phyloP scores from a whole-genome alignment of 2,797 vertebrate species.

The Mus caroli region DNA sequence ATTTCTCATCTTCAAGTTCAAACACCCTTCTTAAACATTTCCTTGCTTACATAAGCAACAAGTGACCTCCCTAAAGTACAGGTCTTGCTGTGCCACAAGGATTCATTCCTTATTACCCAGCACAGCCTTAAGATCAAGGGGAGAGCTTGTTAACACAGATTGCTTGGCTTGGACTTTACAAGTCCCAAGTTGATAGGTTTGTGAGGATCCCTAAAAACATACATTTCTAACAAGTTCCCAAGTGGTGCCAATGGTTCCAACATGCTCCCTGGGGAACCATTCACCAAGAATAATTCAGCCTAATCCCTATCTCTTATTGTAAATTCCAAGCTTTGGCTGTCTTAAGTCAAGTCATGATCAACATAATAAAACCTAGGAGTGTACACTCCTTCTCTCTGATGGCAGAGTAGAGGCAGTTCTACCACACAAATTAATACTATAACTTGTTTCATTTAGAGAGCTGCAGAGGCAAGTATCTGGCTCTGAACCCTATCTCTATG shows the following conservation, averaged over 20 bases:
- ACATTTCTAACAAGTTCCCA: neutral
- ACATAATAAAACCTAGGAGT: neutral
- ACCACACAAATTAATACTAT: neutral
- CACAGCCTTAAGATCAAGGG: neutral
- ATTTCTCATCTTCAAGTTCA: neutral
- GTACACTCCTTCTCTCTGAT: neutral
- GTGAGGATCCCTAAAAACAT: neutral
- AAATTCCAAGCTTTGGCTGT: neutral
- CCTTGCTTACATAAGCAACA: neutral
- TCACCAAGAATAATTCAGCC: neutral
- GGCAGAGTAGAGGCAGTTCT: neutral
- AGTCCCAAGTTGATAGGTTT: neutral
- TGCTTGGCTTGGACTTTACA: neutral
- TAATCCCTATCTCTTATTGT: neutral
- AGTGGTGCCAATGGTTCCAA: neutral
- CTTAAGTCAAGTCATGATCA: neutral
- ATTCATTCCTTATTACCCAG: neutral
- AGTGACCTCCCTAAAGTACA: neutral
- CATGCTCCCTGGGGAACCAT: neutral
- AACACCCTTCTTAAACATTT: rapidly evolving
- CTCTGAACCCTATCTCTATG: neutral
- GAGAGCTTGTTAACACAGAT: neutral
- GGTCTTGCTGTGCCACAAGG: neutral
- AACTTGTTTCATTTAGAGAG: neutral
- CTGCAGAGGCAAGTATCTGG: neutral